Conservation (phyloP, 2,797 vertebrate species). For the Denticeps clupeoides region DNA sequence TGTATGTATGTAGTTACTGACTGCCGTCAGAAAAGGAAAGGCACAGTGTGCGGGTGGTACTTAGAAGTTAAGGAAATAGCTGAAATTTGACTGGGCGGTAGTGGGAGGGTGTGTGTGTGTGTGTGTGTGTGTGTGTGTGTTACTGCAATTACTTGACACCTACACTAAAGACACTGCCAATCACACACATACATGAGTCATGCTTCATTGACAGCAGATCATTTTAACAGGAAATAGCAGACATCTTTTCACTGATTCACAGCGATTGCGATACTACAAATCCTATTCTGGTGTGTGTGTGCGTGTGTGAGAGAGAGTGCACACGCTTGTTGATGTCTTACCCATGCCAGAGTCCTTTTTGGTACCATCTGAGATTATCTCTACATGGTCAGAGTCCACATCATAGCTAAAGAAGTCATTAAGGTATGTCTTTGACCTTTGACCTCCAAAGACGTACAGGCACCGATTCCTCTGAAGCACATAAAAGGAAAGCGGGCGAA, state of each 20-base stretch:
- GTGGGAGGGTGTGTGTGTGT: not conserved
- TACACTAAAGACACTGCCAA: not conserved
- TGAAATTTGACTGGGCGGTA: not conserved
- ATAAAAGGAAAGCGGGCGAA: too few relatives aligned
- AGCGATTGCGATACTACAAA: too few relatives aligned
- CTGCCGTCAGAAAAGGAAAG: too few relatives aligned
- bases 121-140: not conserved
- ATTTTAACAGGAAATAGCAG: too few relatives aligned
- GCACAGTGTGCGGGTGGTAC: not conserved
- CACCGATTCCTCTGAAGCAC: constrained; percentile 94
- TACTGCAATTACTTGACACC: constrained; percentile 3
- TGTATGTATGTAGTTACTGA: not conserved
- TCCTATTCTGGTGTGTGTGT: too few relatives aligned
- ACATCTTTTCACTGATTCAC: too few relatives aligned
- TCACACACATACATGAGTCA: too few relatives aligned
- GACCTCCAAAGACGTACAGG: constrained; percentile 92
- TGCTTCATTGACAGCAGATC: too few relatives aligned
- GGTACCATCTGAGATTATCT: constrained; percentile 96
- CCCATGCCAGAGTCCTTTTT: constrained; percentile 99
- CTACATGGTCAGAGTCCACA: constrained; percentile 90
- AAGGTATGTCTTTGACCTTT: constrained; percentile 94
- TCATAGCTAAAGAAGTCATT: constrained; percentile 99
- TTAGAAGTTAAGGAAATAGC: too few relatives aligned
- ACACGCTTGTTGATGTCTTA: constrained; percentile 42
- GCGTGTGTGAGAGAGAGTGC: too few relatives aligned